phyloP scores from a whole-genome alignment of 1,140 invertebrate genomes.

The Cardiocondyla obscurior region DNA sequence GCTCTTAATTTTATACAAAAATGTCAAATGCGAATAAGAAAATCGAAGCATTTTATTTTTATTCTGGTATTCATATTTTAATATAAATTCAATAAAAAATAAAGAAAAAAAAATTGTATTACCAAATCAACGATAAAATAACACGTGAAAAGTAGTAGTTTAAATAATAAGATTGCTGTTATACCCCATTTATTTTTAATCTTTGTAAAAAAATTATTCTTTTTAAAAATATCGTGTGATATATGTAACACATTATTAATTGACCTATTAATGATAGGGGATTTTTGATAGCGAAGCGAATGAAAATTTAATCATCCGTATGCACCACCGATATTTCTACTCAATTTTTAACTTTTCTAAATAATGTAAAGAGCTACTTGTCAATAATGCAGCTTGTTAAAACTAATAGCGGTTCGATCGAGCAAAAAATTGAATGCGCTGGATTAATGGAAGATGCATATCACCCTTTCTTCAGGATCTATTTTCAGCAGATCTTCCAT shows the following conservation, averaged over 20 bases:
- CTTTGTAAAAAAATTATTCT: conserved; percentile 17
- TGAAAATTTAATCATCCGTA: background rate
- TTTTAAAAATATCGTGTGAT: conserved; percentile 34
- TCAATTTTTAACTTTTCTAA: background rate
- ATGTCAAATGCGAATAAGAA: background rate
- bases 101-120: background rate
- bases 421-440: background rate
- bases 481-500: conserved; percentile 8
- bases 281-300: background rate
- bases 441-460: conserved; percentile 1
- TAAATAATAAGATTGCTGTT: background rate
- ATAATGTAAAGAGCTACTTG: background rate
- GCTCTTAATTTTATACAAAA: background rate
- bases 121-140: background rate
- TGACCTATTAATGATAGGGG: conserved; percentile 2
- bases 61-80: background rate
- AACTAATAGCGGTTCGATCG: background rate
- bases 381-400: background rate
- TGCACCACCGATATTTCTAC: background rate
- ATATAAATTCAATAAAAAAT: too few relatives aligned
- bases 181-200: background rate
- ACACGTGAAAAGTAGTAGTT: background rate
- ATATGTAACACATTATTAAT: conserved; percentile 21
- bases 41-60: background rate
- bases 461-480: background rate